Evolutionary conservation across 2,113 vertebrate genomes (phyloP).

Genomic region (Ailurus styani): DNA sequence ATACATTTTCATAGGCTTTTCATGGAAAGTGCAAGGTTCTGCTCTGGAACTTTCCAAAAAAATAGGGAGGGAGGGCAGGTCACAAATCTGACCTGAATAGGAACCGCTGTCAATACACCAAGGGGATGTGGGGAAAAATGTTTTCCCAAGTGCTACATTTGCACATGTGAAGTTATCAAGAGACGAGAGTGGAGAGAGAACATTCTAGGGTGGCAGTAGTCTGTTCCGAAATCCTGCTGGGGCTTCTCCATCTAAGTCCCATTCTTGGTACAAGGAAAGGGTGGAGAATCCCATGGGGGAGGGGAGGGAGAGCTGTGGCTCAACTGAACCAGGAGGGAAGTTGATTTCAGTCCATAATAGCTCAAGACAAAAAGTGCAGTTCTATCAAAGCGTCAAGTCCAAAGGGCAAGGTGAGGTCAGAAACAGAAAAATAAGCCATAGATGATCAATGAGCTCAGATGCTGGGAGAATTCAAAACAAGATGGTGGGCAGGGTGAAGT

Average conservation of each 20-base stretch:
- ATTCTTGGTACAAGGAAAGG: background rate
- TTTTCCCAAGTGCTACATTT: background rate
- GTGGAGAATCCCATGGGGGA: background rate
- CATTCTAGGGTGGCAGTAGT: background rate
- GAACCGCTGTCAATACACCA: accelerated
- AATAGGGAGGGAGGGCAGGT: background rate
- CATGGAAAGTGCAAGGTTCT: background rate
- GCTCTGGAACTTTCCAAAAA: background rate
- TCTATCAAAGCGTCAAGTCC: background rate
- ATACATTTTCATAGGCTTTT: background rate
- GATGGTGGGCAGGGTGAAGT: accelerated
- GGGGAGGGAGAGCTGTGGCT: accelerated
- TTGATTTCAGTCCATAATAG: background rate
- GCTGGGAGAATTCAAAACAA: background rate
- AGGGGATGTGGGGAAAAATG: accelerated
- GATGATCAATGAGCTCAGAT: background rate
- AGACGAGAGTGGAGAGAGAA: background rate
- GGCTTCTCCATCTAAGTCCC: background rate
- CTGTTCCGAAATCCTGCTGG: background rate
- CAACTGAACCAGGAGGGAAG: background rate
- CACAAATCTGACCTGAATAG: background rate
- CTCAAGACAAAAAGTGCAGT: background rate
- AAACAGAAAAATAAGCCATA: background rate
- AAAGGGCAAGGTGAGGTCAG: background rate
- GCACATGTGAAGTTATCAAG: background rate